These are phyloP conservation scores for Siniperca knerii DNA, from an alignment of 2,113 vertebrate genomes.

Conservation along the genomic window DNA sequence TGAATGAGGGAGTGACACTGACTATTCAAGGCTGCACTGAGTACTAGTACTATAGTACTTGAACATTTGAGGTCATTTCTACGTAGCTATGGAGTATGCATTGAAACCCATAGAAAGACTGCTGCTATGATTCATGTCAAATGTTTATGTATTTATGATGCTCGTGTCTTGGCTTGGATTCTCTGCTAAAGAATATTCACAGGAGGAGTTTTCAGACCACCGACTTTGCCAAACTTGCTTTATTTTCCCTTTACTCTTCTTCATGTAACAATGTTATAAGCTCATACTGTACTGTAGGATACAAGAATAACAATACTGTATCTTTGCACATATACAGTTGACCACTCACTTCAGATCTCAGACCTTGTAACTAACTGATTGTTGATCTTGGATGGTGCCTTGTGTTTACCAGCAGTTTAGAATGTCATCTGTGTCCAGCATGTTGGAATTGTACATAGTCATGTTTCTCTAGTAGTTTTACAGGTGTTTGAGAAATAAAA, in stretches of 20 bases:
- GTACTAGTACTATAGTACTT: not conserved
- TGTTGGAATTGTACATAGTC: constrained; percentile 57
- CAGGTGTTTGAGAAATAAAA: constrained; percentile 70
- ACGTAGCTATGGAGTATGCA: not conserved
- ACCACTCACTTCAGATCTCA: constrained; percentile 64
- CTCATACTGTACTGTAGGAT: constrained; percentile 38
- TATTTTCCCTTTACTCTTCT: not conserved
- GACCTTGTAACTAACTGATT: constrained; percentile 74
- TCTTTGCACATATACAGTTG: constrained; percentile 75
- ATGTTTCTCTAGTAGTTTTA: constrained; percentile 64
- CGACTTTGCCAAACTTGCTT: constrained; percentile 32
- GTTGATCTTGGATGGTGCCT: constrained; percentile 81
- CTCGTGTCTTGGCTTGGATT: constrained; percentile 3
- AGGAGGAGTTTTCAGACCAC: constrained; percentile 3
- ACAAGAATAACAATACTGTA: constrained; percentile 25
- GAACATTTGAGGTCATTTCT: constrained; percentile 12
- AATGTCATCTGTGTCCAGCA: constrained; percentile 72
- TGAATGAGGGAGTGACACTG: not conserved
- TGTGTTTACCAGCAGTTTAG: constrained; percentile 77
- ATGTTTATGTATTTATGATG: constrained; percentile 17
- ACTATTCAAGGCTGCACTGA: not conserved
- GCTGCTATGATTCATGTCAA: constrained; percentile 43
- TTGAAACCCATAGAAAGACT: constrained; percentile 21
- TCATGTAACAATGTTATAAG: constrained; percentile 24
- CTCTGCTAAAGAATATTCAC: not conserved